Evolutionary conservation across 2,888 invertebrate genomes (phyloP).

Genomic region (Elmis aenea): DNA sequence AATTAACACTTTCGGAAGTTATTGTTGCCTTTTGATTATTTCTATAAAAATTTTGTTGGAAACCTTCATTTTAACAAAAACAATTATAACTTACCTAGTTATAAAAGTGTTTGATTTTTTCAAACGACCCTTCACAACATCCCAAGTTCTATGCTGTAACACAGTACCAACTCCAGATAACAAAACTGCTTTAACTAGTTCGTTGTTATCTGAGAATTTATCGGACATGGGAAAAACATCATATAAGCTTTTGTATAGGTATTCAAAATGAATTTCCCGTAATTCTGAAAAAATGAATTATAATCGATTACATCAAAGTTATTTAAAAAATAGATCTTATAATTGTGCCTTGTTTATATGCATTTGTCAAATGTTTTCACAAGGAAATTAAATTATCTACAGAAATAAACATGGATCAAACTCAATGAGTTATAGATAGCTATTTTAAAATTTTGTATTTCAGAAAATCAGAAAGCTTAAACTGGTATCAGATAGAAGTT

Average conservation of each 20-base stretch:
- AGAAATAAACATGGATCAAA: no score
- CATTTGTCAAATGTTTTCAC: no score
- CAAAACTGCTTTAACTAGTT: slow-evolving; percentile 54
- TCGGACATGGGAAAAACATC: slow-evolving; percentile 42
- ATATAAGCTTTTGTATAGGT: slow-evolving; percentile 49
- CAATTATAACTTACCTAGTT: slow-evolving; percentile 48
- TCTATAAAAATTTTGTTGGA: slow-evolving; percentile 41
- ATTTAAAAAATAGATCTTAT: no score
- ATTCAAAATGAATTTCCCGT: slow-evolving; percentile 52
- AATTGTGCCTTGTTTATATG: no score
- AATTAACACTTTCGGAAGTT: slow-evolving; percentile 61
- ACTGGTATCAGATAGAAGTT: no score
- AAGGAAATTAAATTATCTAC: no score
- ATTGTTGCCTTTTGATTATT: slow-evolving; percentile 54
- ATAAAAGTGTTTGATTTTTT: slow-evolving; percentile 46
- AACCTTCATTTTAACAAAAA: neutral
- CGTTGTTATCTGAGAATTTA: slow-evolving; percentile 52
- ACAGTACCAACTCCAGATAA: slow-evolving; percentile 56
- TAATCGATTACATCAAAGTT: neutral
- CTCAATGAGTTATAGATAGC: neutral
- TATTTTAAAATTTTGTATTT: neutral
- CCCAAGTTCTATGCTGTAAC: slow-evolving; percentile 47
- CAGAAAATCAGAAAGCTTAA: neutral
- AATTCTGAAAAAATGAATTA: slow-evolving; percentile 47
- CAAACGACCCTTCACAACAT: slow-evolving; percentile 53